These are phyloP conservation scores for Falco novaeseelandiae DNA, from an alignment of 2,797 vertebrate species.

Conservation along the genomic window DNA sequence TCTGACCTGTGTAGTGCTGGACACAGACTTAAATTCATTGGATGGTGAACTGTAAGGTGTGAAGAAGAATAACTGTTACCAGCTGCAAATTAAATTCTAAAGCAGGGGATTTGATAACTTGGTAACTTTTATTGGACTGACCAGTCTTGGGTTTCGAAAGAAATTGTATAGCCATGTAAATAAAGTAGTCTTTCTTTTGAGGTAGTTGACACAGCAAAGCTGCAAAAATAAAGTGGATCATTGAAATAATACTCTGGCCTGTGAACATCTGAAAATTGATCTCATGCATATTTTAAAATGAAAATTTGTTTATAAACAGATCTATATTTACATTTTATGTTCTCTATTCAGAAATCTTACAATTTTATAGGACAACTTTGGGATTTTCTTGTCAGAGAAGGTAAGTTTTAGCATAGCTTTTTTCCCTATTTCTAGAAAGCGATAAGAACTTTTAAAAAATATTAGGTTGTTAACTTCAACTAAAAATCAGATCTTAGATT, in stretches of 20 bases:
- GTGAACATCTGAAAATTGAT: background rate
- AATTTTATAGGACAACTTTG: background rate
- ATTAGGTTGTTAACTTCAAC: background rate
- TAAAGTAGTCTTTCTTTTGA: background rate
- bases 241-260: background rate
- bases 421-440: background rate
- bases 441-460: background rate
- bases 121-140: background rate
- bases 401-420: background rate
- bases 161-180: background rate
- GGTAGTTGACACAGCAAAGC: background rate
- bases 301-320: background rate
- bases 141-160: background rate
- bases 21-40: background rate
- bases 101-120: background rate
- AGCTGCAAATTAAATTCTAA: background rate
- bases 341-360: background rate
- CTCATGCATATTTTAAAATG: background rate
- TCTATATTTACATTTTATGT: background rate
- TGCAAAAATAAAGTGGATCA: background rate
- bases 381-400: background rate
- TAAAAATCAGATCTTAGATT: background rate
- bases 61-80: background rate
- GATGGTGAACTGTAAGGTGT: background rate
- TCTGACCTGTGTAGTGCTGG: background rate